These are phyloP conservation scores for Andrena flavipes DNA, from an alignment of 2,888 invertebrate genomes.

Conservation along the genomic window DNA sequence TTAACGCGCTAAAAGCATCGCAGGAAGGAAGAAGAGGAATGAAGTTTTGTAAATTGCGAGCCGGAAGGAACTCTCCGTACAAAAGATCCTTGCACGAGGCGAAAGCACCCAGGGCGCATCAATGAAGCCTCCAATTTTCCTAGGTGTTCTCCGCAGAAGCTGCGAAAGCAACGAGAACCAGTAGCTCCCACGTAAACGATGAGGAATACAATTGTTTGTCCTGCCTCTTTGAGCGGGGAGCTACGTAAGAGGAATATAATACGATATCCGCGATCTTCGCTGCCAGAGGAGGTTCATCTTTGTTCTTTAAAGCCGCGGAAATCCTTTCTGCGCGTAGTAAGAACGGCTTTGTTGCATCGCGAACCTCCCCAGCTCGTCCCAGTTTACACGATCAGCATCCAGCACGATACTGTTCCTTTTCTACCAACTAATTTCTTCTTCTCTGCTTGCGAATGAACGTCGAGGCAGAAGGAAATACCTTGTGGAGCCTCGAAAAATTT, in stretches of 20 bases:
- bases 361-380: slow-evolving; percentile 4
- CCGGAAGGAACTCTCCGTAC: background rate
- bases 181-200: background rate
- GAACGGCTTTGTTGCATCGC: slow-evolving; percentile 14
- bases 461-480: background rate
- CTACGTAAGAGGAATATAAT: slow-evolving; percentile 23
- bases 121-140: slow-evolving; percentile 2
- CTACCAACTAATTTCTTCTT: slow-evolving; percentile 1
- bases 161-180: slow-evolving; percentile 19
- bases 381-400: slow-evolving; percentile 12
- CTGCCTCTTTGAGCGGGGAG: background rate
- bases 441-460: background rate
- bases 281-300: slow-evolving; percentile 30
- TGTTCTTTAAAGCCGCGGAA: slow-evolving; percentile 26
- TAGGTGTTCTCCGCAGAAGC: slow-evolving; percentile 30
- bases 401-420: background rate
- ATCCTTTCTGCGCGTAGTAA: slow-evolving; percentile 35
- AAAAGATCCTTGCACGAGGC: background rate
- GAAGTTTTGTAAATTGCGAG: slow-evolving; percentile 1
- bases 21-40: background rate
- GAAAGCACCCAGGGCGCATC: background rate
- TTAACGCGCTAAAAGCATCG: background rate
- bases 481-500: background rate
- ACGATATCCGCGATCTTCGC: slow-evolving; percentile 5
- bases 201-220: slow-evolving; percentile 22